Base-by-base conservation (phyloP, 2,113 vertebrate species). In the Acanthisitta chloris region DNA sequence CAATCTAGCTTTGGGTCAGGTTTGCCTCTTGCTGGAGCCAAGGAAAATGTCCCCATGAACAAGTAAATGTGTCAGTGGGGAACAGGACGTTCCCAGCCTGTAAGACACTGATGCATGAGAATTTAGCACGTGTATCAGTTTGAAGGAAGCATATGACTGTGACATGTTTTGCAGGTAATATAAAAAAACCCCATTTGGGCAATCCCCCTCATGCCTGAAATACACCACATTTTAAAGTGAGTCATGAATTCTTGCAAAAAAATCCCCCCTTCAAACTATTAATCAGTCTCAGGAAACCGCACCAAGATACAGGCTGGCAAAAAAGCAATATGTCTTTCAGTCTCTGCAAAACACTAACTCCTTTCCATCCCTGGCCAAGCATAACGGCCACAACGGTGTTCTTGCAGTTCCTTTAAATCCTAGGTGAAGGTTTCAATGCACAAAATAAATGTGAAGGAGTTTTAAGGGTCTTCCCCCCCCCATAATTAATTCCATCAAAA, bases 251-350 rank as follows among this genome's bases (percentile, higher is more conserved):
- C 64, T 83, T 77, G 25, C 73, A 66, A 91, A 94, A 94, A 97
- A 93, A 38, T 74, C 90, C 92, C 93, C 95, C 43, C 72, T 94
- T 83, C 83, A 73, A 69, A 81, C 45, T 82, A 36, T 77, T 89
- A 72, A 86, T 94, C 83, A 81, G 90, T 73, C 86, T 97, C 96
- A 97, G 95, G 92, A 97, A 98, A 94, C 73, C 79, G 29, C 84
- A 84, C 12, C 33, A 64, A 96, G 90, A 94, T 71, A 20, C 0
- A 73, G 74, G 29, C 95, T 95, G 90, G 91, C 94, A 52, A 97
- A 96, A 97, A 88, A 64, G 92, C 52, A 52, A 0, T 80, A 67
- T 26, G 51, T 81, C 64, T 93, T 90, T 92, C 71, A 93, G 71
- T 45, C 82, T 73, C 36, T 78, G 93, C 59, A 65, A 92, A 96